Evolutionary conservation across 2,113 vertebrate species (phyloP), one percentile per base, ranked within the genome.

Genomic region (Notothenia rossii): DNA sequence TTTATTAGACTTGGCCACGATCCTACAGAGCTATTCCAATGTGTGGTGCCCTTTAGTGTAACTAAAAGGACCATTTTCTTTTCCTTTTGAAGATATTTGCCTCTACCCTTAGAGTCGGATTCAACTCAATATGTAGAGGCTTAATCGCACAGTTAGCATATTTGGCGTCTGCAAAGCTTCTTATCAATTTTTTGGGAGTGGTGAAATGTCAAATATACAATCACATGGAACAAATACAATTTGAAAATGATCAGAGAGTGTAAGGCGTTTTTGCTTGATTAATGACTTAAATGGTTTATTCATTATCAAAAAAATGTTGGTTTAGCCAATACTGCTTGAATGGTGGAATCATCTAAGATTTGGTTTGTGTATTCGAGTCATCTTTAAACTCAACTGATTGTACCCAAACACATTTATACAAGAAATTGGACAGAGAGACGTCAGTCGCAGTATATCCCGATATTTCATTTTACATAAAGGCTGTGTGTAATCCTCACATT

Each of bases 401-500:
- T 12, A 33, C 25, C 15, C 6, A 11, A 79, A 55, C 3, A 11
- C 17, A 77, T 68, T 67, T 45, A 46, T 46, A 46, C 18, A 20
- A 18, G 3, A 7, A n/a, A 40, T 40, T 7, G 36, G 36, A 40
- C 36, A 40, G 36, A 8, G 36, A 40, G 36, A 40, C 36, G 7
- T n/a, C 17, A 36, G 70, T 56, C 4, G 5, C 65, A 22, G 75
- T 12, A 20, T 43, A 0, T 33, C 18, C 64, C n/a, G 33, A 53
- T 50, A 40, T 40, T 40, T 40, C 4, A 67, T 49, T 75, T 20
- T 2, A 72, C 53, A 61, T 18, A 74, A 56, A 18, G 1, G 1
- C 29, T 45, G 4, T 40, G 40, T 71, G 49, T 61, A 54, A 56
- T 72, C 25, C 33, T 48, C 33, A 71, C 18, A 18, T 62, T 66